These are phyloP conservation scores for Pogonocherus hispidulus DNA, from an alignment of 2,888 invertebrate species.

Conservation along the genomic window DNA sequence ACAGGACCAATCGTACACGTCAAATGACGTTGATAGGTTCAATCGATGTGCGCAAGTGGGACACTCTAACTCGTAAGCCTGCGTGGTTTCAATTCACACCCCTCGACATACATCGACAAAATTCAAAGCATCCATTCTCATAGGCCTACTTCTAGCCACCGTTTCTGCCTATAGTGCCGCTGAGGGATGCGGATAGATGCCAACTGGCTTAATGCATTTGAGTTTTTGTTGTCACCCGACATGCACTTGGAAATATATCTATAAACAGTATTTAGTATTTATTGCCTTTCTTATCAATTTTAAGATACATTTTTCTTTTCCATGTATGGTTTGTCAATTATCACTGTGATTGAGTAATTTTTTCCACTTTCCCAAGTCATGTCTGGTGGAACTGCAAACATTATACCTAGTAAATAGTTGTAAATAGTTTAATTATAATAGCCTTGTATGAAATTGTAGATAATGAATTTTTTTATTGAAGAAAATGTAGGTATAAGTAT, in stretches of 20 bases:
- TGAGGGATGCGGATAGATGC: slow-evolving; percentile 24
- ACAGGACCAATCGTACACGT: slow-evolving; percentile 58
- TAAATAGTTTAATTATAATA: slow-evolving; percentile 58
- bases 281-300: background rate
- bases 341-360: background rate
- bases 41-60: slow-evolving; percentile 31
- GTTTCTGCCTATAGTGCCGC: slow-evolving; percentile 38
- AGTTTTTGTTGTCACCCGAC: slow-evolving; percentile 44
- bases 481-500: slow-evolving; percentile 55
- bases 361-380: background rate
- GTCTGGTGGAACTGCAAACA: slow-evolving; percentile 27
- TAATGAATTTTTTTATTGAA: slow-evolving; percentile 63
- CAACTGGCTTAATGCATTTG: slow-evolving; percentile 36
- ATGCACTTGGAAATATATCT: slow-evolving; percentile 23
- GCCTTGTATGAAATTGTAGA: slow-evolving; percentile 63
- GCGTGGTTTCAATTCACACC: slow-evolving; percentile 9
- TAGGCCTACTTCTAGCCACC: slow-evolving; percentile 29
- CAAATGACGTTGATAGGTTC: slow-evolving; percentile 42
- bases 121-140: slow-evolving; percentile 14
- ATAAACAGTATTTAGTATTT: background rate
- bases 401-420: slow-evolving; percentile 46
- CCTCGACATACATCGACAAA: slow-evolving; percentile 41
- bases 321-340: background rate
- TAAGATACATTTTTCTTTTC: background rate
- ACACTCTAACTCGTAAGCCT: slow-evolving; percentile 47